Percentiles rank a stretch among this genome's conserved stretches.
Evolutionary conservation across 2,797 vertebrate species (phyloP).

Genomic region (Perodicticus potto): DNA sequence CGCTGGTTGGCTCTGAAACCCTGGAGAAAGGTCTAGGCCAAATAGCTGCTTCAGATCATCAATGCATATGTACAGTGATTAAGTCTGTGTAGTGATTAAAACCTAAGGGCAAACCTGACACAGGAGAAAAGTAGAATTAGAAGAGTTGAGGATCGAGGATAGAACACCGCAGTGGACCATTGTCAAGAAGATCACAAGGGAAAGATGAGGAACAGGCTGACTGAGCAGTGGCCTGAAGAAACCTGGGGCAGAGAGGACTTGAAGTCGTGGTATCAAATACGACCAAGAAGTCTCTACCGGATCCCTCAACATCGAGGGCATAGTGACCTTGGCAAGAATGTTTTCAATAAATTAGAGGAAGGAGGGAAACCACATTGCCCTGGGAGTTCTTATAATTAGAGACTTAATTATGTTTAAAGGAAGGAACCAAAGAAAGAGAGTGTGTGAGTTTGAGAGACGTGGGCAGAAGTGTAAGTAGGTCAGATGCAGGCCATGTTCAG

Average conservation of each 20-base stretch:
- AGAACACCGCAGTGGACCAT: neutral
- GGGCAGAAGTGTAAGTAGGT: neutral
- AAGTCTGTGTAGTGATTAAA: neutral
- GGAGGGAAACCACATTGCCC: constrained; percentile 10
- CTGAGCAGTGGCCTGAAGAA: neutral
- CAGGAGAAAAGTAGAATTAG: neutral
- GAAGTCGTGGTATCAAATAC: neutral
- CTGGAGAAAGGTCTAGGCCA: neutral
- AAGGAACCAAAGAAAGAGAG: neutral
- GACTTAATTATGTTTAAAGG: constrained; percentile 53
- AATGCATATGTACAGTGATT: neutral
- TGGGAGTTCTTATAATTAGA: constrained; percentile 58
- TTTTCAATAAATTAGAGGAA: constrained; percentile 33
- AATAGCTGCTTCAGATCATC: neutral
- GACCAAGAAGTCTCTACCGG: neutral
- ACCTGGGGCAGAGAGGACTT: neutral
- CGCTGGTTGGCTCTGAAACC: neutral
- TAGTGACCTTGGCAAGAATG: constrained; percentile 39
- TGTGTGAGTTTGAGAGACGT: neutral
- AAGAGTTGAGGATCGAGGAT: neutral
- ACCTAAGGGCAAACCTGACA: neutral
- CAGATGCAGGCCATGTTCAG: neutral
- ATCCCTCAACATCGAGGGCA: neutral
- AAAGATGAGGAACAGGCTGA: neutral
- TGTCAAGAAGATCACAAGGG: no score